Evolutionary conservation across 2,797 vertebrate genomes (phyloP), one percentile per base, ranked within the genome.

Genomic region (Myotis planiceps): DNA sequence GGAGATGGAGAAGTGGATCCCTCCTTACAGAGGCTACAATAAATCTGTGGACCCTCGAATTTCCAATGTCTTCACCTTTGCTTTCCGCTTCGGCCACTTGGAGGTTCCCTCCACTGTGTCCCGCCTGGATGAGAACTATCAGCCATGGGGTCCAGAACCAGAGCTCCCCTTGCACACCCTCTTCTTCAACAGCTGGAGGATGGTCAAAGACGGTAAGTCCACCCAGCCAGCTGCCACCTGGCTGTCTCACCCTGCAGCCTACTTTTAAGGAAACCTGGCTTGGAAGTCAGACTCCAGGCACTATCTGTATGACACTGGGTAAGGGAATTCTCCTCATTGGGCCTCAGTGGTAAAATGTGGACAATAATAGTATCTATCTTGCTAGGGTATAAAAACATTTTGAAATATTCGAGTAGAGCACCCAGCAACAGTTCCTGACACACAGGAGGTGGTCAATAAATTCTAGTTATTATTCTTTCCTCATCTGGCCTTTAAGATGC

Each of bases 31-130:
- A 0, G 98, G 99, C 75, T 99, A 99, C 94, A 80, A 98, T 68
- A 65, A 98, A 2, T 97, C 96, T 0, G 97, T 99, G 5, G 98
- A 99, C 96, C 99, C 99, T 37, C 98, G 97, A 60, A 98, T 99
- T 80, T 21, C 99, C 58, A 99, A 99, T 0, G 99, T 99, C 27
- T 99, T 99, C 90, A 98, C 99, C 21, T 98, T 99, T 1, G 99
- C 99, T 34, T 99, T 99, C 93, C 99, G 99, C 45, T 99, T 99
- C 16, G 99, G 98, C 82, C 99, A 99, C 81, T 78, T 98, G 74
- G 97, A 99, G 79, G 93, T 99, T 60, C 99, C 99, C 88, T 98
- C 99, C 1, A 23, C 97, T 3, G 39, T 99, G 55, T 92, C 87
- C 78, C 99, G 99, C 19, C 97, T 99, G 92, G 97, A 98, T 91